Evolutionary conservation across 1,140 invertebrate genomes (phyloP).

Genomic region (Nasonia giraulti): DNA sequence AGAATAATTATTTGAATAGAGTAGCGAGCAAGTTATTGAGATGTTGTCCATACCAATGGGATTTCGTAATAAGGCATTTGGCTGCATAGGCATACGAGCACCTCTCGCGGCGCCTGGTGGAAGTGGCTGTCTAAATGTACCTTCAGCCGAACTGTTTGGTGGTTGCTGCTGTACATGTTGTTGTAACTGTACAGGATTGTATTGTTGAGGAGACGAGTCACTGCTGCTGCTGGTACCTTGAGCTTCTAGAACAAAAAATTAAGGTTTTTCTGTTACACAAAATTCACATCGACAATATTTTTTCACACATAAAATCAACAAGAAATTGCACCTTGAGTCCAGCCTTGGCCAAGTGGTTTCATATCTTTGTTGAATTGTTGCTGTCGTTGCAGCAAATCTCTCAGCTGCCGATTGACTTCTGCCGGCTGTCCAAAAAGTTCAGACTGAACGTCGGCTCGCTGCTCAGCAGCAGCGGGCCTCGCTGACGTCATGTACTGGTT

Average conservation of each 20-base stretch:
- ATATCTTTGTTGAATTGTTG: conserved; percentile 77
- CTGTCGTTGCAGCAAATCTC: conserved; percentile 88
- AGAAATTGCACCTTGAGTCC: conserved; percentile 66
- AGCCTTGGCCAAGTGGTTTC: conserved; percentile 62
- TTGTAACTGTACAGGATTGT: conserved; percentile 68
- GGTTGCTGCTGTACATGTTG: conserved; percentile 67
- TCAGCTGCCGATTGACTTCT: conserved; percentile 82
- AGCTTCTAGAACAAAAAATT: conserved; percentile 56
- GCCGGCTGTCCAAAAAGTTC: conserved; percentile 70
- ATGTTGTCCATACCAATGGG: conserved; percentile 62
- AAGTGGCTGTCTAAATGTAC: conserved; percentile 77
- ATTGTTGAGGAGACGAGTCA: conserved; percentile 63
- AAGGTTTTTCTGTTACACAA: background rate
- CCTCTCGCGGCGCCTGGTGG: conserved; percentile 74
- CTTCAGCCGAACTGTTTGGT: conserved; percentile 64
- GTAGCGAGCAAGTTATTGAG: background rate
- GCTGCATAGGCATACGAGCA: conserved; percentile 69
- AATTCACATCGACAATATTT: background rate
- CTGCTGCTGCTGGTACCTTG: conserved; percentile 49
- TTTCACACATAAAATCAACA: background rate
- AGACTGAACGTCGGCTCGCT: conserved; percentile 62
- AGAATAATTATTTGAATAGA: background rate
- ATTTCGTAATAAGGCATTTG: conserved; percentile 69
- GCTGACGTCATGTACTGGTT: conserved; percentile 64
- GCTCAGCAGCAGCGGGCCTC: conserved; percentile 63